Evolutionary conservation across 2,797 vertebrate species (phyloP), one percentile per base, ranked within the genome.

Genomic region (Benthosema pterotum): DNA sequence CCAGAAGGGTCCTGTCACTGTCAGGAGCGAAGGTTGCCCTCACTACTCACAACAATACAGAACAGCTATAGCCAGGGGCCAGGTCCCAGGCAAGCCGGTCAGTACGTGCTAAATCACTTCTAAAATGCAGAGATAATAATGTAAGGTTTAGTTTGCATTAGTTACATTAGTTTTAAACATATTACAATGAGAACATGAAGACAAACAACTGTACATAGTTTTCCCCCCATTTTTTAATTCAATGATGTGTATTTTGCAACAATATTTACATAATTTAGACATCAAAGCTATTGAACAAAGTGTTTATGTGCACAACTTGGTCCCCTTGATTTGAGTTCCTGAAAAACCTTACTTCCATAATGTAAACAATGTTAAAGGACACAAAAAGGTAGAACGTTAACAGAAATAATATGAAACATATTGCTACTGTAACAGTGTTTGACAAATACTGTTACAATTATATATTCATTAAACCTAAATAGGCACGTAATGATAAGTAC

Each of bases 331-430:
- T 42, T 70, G 65, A 70, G 38, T 12, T 12, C 38, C 60, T 69
- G 74, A 6, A 71, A 60, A 54, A 69, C 71, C 43, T 63, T 25
- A 55, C 61, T 17, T 53, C 51, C 19, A 72, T 58, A 16, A 38
- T 83, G 83, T 83, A 83, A 89, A 88, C 82, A 71, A 62, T 62
- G 42, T 65, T 38, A 62, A 19, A 65, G 0, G 48, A 42, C 0
- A 51, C 43, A 11, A 43, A 59, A 57, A 60, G 42, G 1, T 56
- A 42, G 72, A 4, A 46, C 14, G 45, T 32, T 49, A 4, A 52
- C 2, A 28, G 18, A 42, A 63, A 28, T 42, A 52, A 48, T n/a
- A 54, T 11, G 3, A 65, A 49, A 53, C 16, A 50, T 38, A 51
- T n/a, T 17, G 8, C n/a, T 38, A 42, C 7, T 1, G 0, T 50